These are phyloP conservation scores for Galbula dea DNA, from an alignment of 2,113 vertebrate genomes.

Conservation along the genomic window DNA sequence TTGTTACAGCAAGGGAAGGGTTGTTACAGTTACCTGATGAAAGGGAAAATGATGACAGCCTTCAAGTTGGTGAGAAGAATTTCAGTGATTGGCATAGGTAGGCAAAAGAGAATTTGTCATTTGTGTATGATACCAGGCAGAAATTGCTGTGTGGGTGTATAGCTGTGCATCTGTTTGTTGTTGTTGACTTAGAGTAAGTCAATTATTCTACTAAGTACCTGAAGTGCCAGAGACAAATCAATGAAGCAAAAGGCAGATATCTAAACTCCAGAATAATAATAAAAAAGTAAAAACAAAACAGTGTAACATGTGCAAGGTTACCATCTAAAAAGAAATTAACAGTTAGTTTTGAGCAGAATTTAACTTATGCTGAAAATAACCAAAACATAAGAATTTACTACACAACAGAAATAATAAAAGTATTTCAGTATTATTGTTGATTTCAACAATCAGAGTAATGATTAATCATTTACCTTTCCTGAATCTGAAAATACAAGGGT, in stretches of 20 bases:
- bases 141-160: not conserved
- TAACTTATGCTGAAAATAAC: not conserved
- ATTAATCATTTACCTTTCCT: not conserved
- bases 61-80: not conserved
- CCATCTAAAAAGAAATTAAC: not conserved
- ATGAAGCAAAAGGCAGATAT: not conserved
- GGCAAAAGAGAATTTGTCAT: not conserved
- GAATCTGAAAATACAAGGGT: not conserved
- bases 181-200: not conserved
- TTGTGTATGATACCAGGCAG: accelerated
- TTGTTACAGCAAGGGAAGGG: not conserved
- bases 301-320: not conserved
- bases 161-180: not conserved
- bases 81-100: not conserved
- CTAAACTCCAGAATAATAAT: not conserved
- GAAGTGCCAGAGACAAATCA: not conserved
- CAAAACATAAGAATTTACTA: not conserved
- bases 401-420: not conserved
- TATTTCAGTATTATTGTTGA: not conserved
- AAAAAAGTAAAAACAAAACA: too few relatives aligned
- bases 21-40: not conserved
- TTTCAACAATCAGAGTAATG: not conserved
- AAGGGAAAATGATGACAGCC: not conserved
- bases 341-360: not conserved
- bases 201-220: constrained; percentile 10